Evolutionary conservation across 2,888 invertebrate species (phyloP).

Genomic region (Phengaris arion): DNA sequence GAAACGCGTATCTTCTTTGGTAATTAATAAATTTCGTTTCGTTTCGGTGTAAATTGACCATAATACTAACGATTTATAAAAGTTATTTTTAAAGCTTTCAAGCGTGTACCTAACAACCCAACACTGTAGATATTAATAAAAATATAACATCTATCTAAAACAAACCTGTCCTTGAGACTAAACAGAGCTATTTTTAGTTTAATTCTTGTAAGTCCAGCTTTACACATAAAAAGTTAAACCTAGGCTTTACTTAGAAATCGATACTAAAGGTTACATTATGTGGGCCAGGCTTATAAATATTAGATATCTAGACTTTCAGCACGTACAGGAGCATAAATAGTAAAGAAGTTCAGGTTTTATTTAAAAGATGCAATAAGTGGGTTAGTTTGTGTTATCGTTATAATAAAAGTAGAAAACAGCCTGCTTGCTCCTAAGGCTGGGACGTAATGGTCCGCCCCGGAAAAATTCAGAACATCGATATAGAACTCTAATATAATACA

Average conservation of each 20-base stretch:
- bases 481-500: no score
- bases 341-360: not conserved
- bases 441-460: no score
- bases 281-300: constrained; percentile 5
- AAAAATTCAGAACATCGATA: no score
- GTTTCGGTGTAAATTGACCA: no score
- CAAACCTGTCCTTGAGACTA: not conserved
- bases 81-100: not conserved
- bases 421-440: not conserved
- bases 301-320: not conserved
- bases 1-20: no score
- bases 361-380: not conserved
- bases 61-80: no score
- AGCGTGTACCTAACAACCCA: not conserved
- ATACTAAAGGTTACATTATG: constrained; percentile 1
- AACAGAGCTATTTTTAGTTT: not conserved
- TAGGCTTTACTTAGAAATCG: not conserved
- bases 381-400: not conserved
- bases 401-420: not conserved
- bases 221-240: constrained; percentile 2
- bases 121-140: not conserved
- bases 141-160: not conserved
- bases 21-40: no score
- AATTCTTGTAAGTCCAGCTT: constrained; percentile 1
- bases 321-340: not conserved